These are phyloP conservation scores for Danio jaintianensis DNA, from an alignment of 2,797 vertebrate genomes.

Conservation along the genomic window DNA sequence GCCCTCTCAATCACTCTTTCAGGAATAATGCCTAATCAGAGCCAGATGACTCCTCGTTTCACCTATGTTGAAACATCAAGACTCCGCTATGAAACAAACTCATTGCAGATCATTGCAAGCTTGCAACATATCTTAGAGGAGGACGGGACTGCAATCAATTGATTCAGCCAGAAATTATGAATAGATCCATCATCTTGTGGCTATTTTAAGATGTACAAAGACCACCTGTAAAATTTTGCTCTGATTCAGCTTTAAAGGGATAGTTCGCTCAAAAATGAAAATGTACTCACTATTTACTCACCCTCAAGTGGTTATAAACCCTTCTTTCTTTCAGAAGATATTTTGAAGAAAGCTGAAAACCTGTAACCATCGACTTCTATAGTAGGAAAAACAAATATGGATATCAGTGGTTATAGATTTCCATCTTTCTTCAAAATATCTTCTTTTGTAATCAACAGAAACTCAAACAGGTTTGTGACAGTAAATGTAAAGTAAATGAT, in stretches of 20 bases:
- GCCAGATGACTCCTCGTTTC: constrained; percentile 81
- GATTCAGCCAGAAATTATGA: constrained; percentile 48
- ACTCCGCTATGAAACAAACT: constrained; percentile 69
- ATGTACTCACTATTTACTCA: too few species aligned
- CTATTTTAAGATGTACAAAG: constrained; percentile 30
- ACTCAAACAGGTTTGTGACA: too few species aligned
- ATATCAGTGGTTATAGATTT: too few species aligned
- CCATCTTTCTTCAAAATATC: too few species aligned
- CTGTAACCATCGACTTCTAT: too few species aligned
- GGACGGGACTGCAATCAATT: constrained; percentile 19
- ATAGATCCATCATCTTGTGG: constrained; percentile 48
- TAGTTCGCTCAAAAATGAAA: too few species aligned
- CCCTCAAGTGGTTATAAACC: too few species aligned
- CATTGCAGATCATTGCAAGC: constrained; percentile 54
- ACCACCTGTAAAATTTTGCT: constrained; percentile 33
- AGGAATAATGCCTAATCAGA: constrained; percentile 84
- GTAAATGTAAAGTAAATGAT: too few species aligned
- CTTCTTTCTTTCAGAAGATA: too few species aligned
- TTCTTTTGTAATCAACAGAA: too few species aligned
- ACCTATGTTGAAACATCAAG: constrained; percentile 77
- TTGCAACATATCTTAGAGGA: constrained; percentile 63
- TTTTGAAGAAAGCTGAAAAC: too few species aligned
- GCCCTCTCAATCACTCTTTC: constrained; percentile 54
- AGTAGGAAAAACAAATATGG: too few species aligned
- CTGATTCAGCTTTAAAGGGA: constrained; percentile 42